Conservation (phyloP, 1,140 invertebrate genomes). For the Reticulitermes speratus region DNA sequence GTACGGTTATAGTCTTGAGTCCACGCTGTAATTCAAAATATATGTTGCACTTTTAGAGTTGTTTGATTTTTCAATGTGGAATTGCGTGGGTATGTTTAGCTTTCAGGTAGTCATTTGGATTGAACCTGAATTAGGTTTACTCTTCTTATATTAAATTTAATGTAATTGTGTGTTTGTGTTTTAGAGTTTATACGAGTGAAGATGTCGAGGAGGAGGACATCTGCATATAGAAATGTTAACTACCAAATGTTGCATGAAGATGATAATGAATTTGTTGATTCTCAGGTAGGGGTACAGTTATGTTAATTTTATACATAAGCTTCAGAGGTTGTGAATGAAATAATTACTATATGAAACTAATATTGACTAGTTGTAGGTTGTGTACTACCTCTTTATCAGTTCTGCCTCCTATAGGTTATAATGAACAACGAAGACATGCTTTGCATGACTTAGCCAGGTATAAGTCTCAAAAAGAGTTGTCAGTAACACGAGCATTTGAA, state of each 20-base stretch:
- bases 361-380: background rate
- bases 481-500: too few relatives aligned
- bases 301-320: background rate
- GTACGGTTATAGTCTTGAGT: too few relatives aligned
- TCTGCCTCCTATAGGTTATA: background rate
- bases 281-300: slow-evolving; percentile 50
- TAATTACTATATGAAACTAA: background rate
- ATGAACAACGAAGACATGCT: background rate
- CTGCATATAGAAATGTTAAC: slow-evolving; percentile 58
- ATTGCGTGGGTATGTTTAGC: background rate
- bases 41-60: too few relatives aligned
- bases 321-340: background rate
- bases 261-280: slow-evolving; percentile 70
- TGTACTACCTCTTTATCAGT: too few relatives aligned
- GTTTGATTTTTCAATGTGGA: background rate
- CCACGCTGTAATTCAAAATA: too few relatives aligned
- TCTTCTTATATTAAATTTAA: background rate
- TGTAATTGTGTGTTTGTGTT: background rate
- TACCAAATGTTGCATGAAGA: slow-evolving; percentile 65
- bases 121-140: background rate
- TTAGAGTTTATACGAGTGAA: slow-evolving; percentile 38
- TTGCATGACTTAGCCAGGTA: background rate
- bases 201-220: slow-evolving; percentile 59
- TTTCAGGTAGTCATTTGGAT: background rate
- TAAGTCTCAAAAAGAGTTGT: background rate